These are phyloP conservation scores for Temnopleurus reevesii DNA, from an alignment of 53 echinoderm and acorn worm species.

Conservation along the genomic window DNA sequence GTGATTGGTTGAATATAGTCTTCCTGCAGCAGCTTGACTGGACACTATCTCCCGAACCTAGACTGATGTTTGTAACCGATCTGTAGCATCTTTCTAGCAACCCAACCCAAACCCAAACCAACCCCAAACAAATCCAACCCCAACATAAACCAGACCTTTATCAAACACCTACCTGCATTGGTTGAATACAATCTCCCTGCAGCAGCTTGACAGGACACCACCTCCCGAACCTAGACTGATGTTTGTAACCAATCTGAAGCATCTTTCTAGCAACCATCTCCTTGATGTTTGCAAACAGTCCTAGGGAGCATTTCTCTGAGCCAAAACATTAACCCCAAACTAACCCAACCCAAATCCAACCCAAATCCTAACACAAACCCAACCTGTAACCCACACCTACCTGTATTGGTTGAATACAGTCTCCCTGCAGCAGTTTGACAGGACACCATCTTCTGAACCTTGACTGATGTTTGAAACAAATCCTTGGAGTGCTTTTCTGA, in stretches of 20 bases:
- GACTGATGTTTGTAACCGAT: slow-evolving; percentile 94
- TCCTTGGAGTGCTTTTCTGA: slow-evolving; percentile 91
- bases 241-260: slow-evolving; percentile 95
- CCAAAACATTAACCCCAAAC: slow-evolving; percentile 72
- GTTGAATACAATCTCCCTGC: slow-evolving; percentile 82
- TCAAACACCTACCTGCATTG: slow-evolving; percentile 85
- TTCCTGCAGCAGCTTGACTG: slow-evolving; percentile 68
- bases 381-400: too few species aligned
- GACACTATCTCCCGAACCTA: slow-evolving; percentile 91
- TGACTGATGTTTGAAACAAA: slow-evolving; percentile 92
- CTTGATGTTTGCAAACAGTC: too few species aligned
- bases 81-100: slow-evolving; percentile 93
- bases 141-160: slow-evolving; percentile 86
- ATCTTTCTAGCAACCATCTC: slow-evolving; percentile 89
- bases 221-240: slow-evolving; percentile 84
- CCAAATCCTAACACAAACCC: too few species aligned
- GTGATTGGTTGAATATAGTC: slow-evolving; percentile 94
- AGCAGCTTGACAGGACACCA: slow-evolving; percentile 89
- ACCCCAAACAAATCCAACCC: slow-evolving; percentile 77
- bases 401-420: slow-evolving; percentile 93
- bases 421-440: slow-evolving; percentile 68
- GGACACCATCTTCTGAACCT: slow-evolving; percentile 94
- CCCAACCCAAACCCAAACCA: slow-evolving; percentile 66
- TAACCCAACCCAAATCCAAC: slow-evolving; percentile 81
- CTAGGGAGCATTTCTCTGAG: slow-evolving; percentile 93